Base-by-base conservation (phyloP, 2,113 vertebrate species). In the Rattus rattus region DNA sequence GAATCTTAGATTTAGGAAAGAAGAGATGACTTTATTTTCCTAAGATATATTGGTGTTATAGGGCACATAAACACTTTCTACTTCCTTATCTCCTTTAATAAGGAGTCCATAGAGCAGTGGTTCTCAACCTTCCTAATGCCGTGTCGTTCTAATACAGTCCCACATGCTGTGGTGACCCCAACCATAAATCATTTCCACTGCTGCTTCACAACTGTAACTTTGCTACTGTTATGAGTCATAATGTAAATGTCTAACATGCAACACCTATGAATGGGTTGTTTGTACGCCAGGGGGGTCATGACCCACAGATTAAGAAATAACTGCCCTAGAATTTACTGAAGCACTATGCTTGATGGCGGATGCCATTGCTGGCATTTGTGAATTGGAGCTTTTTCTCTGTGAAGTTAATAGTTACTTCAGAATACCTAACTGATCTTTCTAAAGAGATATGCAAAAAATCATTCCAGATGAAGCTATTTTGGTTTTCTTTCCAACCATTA, bases 401-500 rank as follows among this genome's bases (percentile, higher is more conserved):
- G 16, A 90, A 30, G 14, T 81, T 81, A 88, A 52, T 33, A 90
- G n/a, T 12, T 81, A 73, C 30, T 94, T 85, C 75, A 72, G 36
- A 84, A 80, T 24, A 93, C 54, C 33, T 61, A 12, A 19, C 67
- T 91, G 65, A 59, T 89, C 54, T 52, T 91, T 16, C 69, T 61
- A 52, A 77, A 83, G 47, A 94, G 10, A 92, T 39, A 65, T 81
- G 77, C 36, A 95, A 65, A 88, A 86, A 89, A 88, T 89, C 33
- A 79, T 92, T 94, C 63, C 49, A 79, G 47, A 75, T 59, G 1
- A 84, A 77, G 33, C 59, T 16, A 47, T 54, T 76, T 94, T 81
- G 73, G 39, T 90, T 85, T 86, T 95, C 93, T 63, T 47, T 94
- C 87, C 67, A 89, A 26, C 9, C 72, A 54, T 39, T 81, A 20